Evolutionary conservation across 2,113 vertebrate genomes (phyloP).

Genomic region (Cryptotis parvus): DNA sequence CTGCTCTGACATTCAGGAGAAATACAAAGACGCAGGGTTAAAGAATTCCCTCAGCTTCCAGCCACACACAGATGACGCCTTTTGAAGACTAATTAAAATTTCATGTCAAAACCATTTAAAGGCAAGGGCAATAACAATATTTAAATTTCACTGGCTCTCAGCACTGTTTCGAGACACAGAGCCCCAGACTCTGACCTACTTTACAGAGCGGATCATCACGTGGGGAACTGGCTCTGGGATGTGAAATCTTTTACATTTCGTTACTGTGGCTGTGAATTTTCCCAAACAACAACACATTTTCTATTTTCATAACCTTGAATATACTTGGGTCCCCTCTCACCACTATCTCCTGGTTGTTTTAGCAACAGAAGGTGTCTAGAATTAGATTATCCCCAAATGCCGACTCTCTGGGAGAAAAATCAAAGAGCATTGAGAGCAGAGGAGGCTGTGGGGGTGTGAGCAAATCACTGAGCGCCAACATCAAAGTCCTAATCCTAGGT

Average conservation of each 20-base stretch:
- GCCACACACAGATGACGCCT: neutral
- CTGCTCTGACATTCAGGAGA: neutral
- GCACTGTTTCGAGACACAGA: slow-evolving; percentile 1
- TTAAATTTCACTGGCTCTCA: slow-evolving; percentile 37
- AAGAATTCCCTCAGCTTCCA: slow-evolving; percentile 19
- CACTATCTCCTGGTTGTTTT: neutral
- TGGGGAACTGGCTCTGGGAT: slow-evolving; percentile 12
- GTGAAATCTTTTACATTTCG: slow-evolving; percentile 62
- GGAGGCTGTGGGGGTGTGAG: too few species aligned
- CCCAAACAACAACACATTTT: slow-evolving; percentile 13
- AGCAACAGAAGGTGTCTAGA: slow-evolving; percentile 31
- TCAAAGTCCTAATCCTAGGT: too few species aligned
- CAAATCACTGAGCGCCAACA: too few species aligned
- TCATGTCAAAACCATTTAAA: slow-evolving; percentile 58
- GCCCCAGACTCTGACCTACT: slow-evolving; percentile 54
- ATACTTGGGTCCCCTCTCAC: neutral
- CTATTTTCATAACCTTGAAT: slow-evolving; percentile 37
- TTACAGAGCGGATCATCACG: slow-evolving; percentile 56
- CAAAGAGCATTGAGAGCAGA: neutral
- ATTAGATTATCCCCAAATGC: neutral
- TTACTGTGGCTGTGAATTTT: slow-evolving; percentile 43
- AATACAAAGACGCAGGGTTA: slow-evolving; percentile 18
- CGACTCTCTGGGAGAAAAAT: neutral
- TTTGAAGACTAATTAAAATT: slow-evolving; percentile 74
- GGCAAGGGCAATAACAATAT: slow-evolving; percentile 13